Evolutionary conservation across 1,140 invertebrate genomes (phyloP).

Genomic region (Panagrolaimus sp.): DNA sequence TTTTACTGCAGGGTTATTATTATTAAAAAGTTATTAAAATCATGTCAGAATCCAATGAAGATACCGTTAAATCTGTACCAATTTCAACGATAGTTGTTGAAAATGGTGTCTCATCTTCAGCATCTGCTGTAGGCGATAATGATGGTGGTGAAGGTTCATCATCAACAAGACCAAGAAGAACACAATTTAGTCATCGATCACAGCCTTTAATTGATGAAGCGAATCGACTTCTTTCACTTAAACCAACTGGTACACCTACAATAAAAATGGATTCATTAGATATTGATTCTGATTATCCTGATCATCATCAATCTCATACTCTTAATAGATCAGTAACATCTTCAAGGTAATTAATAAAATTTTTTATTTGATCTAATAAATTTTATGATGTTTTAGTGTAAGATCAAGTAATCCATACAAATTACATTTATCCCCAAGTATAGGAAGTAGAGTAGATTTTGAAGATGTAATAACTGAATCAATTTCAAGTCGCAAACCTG

Average conservation of each 20-base stretch:
- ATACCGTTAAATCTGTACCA: no score
- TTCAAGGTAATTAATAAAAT: not conserved
- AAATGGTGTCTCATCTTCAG: no score
- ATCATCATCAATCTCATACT: not conserved
- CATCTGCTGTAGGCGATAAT: not conserved
- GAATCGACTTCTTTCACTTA: slow-evolving; percentile 18
- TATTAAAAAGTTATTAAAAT: no score
- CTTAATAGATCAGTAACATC: not conserved
- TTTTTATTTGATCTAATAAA: not conserved
- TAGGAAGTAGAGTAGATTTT: slow-evolving; percentile 48
- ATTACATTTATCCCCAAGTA: slow-evolving; percentile 32
- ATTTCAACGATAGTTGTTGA: no score
- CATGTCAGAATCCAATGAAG: no score
- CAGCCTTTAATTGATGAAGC: slow-evolving; percentile 31
- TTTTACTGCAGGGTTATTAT: no score
- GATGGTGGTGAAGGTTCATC: slow-evolving; percentile 8
- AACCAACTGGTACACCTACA: slow-evolving; percentile 20
- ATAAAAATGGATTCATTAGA: not conserved
- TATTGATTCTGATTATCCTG: not conserved
- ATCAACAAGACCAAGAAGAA: slow-evolving; percentile 10
- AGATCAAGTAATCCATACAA: slow-evolving; percentile 12
- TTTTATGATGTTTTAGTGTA: not conserved
- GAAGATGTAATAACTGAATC: slow-evolving; percentile 48
- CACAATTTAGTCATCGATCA: slow-evolving; percentile 34
- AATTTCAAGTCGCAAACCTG: slow-evolving; percentile 40